Conservation (phyloP, 2,888 invertebrate genomes). For the Sialis fuliginosa region DNA sequence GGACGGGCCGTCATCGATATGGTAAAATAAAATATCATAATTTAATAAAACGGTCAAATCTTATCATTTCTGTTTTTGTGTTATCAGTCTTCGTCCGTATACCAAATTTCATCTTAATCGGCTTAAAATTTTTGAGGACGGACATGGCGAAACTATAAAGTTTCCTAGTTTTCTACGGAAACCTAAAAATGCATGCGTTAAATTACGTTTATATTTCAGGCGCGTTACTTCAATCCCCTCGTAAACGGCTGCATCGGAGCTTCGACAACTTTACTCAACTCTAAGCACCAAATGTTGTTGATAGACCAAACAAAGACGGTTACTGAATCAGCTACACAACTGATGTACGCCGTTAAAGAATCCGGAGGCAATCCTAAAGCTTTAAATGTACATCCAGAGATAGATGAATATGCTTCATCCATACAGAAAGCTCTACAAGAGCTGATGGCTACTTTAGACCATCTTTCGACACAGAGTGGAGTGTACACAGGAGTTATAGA, state of each 20-base stretch:
- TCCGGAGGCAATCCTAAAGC: slow-evolving; percentile 90
- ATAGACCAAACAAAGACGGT: slow-evolving; percentile 90
- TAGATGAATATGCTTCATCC: slow-evolving; percentile 64
- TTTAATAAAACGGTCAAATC: too few species aligned
- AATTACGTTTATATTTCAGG: slow-evolving; percentile 18
- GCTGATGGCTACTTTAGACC: slow-evolving; percentile 62
- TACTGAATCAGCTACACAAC: slow-evolving; percentile 72
- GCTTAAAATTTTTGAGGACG: too few species aligned
- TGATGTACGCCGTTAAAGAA: slow-evolving; percentile 70
- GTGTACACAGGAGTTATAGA: slow-evolving; percentile 81
- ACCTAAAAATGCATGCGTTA: neutral
- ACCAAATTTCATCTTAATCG: too few species aligned
- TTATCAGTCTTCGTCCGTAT: too few species aligned
- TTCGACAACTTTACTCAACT: slow-evolving; percentile 76
- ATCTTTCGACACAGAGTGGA: slow-evolving; percentile 73
- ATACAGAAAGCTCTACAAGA: slow-evolving; percentile 69
- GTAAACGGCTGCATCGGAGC: slow-evolving; percentile 72
- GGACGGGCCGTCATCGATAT: slow-evolving; percentile 72
- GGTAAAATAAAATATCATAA: slow-evolving; percentile 21
- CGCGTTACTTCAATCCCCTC: slow-evolving; percentile 70
- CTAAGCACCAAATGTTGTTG: slow-evolving; percentile 68
- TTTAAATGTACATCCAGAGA: slow-evolving; percentile 55
- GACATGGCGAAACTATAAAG: too few species aligned
- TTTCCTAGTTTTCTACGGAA: too few species aligned
- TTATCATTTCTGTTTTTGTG: too few species aligned